Evolutionary conservation across 2,797 vertebrate genomes (phyloP).

Genomic region (Enteromius argenteus): DNA sequence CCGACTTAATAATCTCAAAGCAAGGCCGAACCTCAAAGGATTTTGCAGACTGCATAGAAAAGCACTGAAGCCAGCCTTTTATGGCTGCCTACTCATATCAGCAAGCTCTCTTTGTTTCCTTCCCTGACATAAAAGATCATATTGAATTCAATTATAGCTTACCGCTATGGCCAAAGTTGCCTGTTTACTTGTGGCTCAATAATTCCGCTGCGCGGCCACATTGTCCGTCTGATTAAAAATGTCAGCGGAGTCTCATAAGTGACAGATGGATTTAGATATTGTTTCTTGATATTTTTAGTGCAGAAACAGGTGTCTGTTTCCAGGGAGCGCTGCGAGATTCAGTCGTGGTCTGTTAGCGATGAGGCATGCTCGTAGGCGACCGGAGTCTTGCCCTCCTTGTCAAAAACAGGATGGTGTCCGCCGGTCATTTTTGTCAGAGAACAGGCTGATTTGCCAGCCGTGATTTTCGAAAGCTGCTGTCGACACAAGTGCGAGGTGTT

Average conservation of each 20-base stretch:
- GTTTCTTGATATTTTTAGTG: slow-evolving; percentile 76
- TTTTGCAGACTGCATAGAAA: slow-evolving; percentile 64
- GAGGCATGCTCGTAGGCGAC: slow-evolving; percentile 68
- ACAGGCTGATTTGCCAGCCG: slow-evolving; percentile 68
- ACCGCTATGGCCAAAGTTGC: slow-evolving; percentile 66
- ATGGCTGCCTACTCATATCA: slow-evolving; percentile 62
- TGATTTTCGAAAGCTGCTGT: slow-evolving; percentile 70
- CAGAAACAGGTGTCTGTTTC: slow-evolving; percentile 79
- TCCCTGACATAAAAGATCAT: slow-evolving; percentile 65
- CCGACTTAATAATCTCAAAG: slow-evolving; percentile 69
- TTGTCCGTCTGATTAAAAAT: slow-evolving; percentile 80
- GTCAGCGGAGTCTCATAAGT: slow-evolving; percentile 76
- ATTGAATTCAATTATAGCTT: slow-evolving; percentile 68
- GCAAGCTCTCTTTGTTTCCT: slow-evolving; percentile 60
- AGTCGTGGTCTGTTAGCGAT: slow-evolving; percentile 60
- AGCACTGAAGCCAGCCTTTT: slow-evolving; percentile 64
- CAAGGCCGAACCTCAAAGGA: slow-evolving; percentile 58
- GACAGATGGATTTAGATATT: slow-evolving; percentile 78
- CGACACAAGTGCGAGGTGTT: slow-evolving; percentile 62
- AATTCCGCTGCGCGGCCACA: slow-evolving; percentile 72
- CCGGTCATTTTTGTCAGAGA: slow-evolving; percentile 72
- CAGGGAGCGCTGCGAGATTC: slow-evolving; percentile 65
- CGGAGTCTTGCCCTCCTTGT: slow-evolving; percentile 68
- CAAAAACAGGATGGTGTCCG: slow-evolving; percentile 69
- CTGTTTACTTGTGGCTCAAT: slow-evolving; percentile 75